A percentile compares a stretch with the other conserved stretches of the same genome.
phyloP scores from a whole-genome alignment of 1,140 invertebrate species.

The Venturia canescens region DNA sequence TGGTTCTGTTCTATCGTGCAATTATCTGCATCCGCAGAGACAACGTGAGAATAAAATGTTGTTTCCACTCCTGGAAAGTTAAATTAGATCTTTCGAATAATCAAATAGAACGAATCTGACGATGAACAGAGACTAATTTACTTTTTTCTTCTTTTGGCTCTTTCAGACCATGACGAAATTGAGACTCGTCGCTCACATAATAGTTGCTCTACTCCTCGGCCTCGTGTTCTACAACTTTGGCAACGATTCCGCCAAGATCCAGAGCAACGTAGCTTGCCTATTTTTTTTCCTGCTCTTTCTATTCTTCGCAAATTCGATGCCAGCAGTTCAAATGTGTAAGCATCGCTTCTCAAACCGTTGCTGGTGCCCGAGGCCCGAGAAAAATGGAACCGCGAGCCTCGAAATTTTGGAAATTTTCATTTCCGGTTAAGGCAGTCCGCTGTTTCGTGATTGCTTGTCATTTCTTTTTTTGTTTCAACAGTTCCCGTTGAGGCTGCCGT shows the following conservation, averaged over 20 bases:
- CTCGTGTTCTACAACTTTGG: slow-evolving; percentile 89
- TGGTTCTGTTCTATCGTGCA: slow-evolving; percentile 80
- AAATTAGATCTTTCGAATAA: no score
- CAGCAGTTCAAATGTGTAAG: slow-evolving; percentile 92
- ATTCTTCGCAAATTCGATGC: slow-evolving; percentile 93
- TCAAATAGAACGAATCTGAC: no score
- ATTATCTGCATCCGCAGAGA: slow-evolving; percentile 81
- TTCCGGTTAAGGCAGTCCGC: neutral
- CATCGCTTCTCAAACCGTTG: no score
- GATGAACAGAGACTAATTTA: no score
- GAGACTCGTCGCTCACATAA: slow-evolving; percentile 83
- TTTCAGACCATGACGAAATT: slow-evolving; percentile 85
- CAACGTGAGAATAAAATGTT: slow-evolving; percentile 76
- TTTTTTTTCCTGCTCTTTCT: slow-evolving; percentile 92
- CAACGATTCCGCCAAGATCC: slow-evolving; percentile 84
- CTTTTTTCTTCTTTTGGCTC: neutral
- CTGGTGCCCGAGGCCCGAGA: no score
- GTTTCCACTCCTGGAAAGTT: no score
- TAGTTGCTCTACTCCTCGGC: slow-evolving; percentile 88
- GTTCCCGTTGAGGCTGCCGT: slow-evolving; percentile 91
- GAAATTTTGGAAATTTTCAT: no score
- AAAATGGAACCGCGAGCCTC: no score
- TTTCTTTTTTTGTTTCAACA: slow-evolving; percentile 72
- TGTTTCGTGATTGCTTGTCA: slow-evolving; percentile 10
- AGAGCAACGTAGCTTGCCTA: slow-evolving; percentile 88